Conservation (phyloP, 2,888 invertebrate species). For the Polymixis flavicincta region DNA sequence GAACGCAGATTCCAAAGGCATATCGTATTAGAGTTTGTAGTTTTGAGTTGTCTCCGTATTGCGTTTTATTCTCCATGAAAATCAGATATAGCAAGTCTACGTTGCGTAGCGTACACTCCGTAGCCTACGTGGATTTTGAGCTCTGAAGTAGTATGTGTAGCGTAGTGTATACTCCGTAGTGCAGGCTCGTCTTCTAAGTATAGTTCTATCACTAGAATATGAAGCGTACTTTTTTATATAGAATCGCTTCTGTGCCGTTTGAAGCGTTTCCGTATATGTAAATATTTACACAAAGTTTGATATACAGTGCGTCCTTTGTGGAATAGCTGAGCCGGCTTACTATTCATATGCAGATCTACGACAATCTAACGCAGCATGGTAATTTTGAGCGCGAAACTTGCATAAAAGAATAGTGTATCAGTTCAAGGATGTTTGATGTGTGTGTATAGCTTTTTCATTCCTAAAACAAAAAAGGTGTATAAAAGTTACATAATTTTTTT, state of each 20-base stretch:
- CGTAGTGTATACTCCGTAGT: neutral
- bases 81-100: neutral
- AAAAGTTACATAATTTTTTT: too few relatives aligned
- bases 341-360: slow-evolving; percentile 57
- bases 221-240: neutral
- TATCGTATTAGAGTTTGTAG: neutral
- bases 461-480: neutral
- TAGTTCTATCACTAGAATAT: neutral
- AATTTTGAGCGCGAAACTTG: slow-evolving; percentile 21
- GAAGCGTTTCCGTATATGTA: slow-evolving; percentile 15
- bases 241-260: neutral
- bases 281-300: slow-evolving; percentile 53
- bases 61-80: too few relatives aligned
- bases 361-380: slow-evolving; percentile 24
- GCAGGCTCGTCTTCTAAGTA: neutral
- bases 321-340: slow-evolving; percentile 40
- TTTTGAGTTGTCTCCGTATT: neutral
- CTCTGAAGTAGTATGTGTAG: neutral
- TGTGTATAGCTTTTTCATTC: neutral
- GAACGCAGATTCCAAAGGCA: neutral
- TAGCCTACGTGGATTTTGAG: neutral
- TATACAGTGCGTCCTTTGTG: slow-evolving; percentile 35
- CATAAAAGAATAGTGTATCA: slow-evolving; percentile 20
- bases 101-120: neutral
- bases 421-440: neutral